These are phyloP conservation scores for Scotopteryx bipunctaria DNA, from an alignment of 2,888 invertebrate genomes.

Conservation along the genomic window DNA sequence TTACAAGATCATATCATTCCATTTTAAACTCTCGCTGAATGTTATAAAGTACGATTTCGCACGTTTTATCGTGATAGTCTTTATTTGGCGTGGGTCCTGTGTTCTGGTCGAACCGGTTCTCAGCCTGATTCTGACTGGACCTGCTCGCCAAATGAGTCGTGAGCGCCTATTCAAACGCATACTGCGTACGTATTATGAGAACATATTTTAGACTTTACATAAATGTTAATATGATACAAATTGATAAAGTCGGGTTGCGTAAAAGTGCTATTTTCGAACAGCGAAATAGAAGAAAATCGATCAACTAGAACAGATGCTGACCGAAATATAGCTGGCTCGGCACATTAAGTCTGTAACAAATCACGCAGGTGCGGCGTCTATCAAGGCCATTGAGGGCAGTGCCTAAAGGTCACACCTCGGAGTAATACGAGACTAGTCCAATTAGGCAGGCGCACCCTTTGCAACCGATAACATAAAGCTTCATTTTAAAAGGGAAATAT, in stretches of 20 bases:
- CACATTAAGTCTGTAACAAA: constrained; percentile 36
- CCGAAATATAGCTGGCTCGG: constrained; percentile 27
- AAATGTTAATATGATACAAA: constrained; percentile 2
- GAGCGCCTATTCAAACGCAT: constrained; percentile 66
- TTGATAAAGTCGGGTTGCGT: neutral
- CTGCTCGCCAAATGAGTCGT: constrained; percentile 74
- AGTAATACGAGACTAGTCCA: constrained; percentile 58
- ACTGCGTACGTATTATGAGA: constrained; percentile 13
- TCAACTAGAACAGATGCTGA: constrained; percentile 29
- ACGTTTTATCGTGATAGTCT: constrained; percentile 45
- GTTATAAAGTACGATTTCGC: constrained; percentile 26
- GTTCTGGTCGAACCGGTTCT: constrained; percentile 80
- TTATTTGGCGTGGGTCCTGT: constrained; percentile 64
- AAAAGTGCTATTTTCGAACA: neutral
- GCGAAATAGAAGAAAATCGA: constrained; percentile 19
- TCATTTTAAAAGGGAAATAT: constrained; percentile 27
- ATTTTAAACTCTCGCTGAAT: constrained; percentile 25
- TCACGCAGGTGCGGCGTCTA: constrained; percentile 52
- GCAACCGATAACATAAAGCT: constrained; percentile 31
- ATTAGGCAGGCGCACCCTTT: constrained; percentile 48
- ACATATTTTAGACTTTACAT: constrained; percentile 4
- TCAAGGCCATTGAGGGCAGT: constrained; percentile 53
- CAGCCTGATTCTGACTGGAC: constrained; percentile 72
- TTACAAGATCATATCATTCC: constrained; percentile 10
- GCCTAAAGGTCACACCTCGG: constrained; percentile 60